Percentiles rank a stretch among this genome's conserved stretches.
Conservation (phyloP, 2,888 invertebrate species). For the Sarcophaga subvicina region DNA sequence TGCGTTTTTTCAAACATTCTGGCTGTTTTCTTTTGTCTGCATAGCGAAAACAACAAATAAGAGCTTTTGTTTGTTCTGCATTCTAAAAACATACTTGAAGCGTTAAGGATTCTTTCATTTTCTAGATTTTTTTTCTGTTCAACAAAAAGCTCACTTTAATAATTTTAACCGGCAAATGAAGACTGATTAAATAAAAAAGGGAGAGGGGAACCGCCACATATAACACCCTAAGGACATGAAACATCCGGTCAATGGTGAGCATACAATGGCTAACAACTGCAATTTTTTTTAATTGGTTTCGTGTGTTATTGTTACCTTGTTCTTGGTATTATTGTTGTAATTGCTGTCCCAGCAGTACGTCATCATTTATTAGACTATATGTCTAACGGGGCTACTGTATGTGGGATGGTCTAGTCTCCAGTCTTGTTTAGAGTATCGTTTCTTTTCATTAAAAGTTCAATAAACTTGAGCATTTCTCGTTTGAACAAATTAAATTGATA, state of each 20-base stretch:
- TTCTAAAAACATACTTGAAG: background rate
- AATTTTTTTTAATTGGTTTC: background rate
- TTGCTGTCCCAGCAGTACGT: constrained; percentile 12
- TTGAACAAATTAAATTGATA: constrained; percentile 11
- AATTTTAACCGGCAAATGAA: constrained; percentile 2
- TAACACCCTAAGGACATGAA: background rate
- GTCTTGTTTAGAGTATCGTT: background rate
- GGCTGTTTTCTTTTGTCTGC: constrained; percentile 35
- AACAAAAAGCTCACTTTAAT: too few species aligned
- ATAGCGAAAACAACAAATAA: constrained; percentile 29
- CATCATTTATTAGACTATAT: background rate
- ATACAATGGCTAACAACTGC: background rate
- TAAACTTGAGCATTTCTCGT: constrained; percentile 49
- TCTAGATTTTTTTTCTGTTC: background rate
- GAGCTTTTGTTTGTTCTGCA: constrained; percentile 30
- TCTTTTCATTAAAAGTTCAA: constrained; percentile 41
- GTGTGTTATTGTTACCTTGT: background rate
- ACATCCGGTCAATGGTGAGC: constrained; percentile 17
- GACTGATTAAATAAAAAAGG: background rate
- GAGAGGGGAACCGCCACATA: too few species aligned
- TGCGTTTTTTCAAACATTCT: constrained; percentile 7
- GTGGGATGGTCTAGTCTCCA: background rate
- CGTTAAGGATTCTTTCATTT: constrained; percentile 12
- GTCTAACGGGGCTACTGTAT: background rate
- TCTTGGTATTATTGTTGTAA: background rate